phyloP scores from a whole-genome alignment of 2,113 vertebrate genomes.

The Turnix velox region DNA sequence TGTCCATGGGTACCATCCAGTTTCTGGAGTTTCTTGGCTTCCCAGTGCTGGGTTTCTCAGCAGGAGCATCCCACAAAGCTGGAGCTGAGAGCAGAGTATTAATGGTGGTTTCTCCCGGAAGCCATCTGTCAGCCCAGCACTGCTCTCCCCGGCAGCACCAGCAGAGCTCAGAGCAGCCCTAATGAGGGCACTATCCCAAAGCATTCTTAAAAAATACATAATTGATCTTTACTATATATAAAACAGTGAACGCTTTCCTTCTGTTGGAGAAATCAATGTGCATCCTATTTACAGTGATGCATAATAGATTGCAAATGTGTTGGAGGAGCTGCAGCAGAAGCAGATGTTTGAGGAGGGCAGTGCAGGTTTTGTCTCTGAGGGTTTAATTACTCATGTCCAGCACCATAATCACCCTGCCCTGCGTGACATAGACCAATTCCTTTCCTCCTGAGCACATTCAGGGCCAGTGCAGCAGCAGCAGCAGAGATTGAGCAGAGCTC shows the following conservation, averaged over 20 bases:
- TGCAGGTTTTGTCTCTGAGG: neutral
- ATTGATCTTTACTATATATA: fast-evolving
- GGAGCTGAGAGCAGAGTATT: neutral
- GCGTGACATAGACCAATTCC: neutral
- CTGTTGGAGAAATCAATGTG: neutral
- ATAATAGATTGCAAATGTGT: fast-evolving
- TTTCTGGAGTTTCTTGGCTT: neutral
- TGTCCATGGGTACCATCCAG: neutral
- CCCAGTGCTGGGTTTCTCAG: neutral
- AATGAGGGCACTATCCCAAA: neutral
- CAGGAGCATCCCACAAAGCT: neutral
- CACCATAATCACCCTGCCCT: fast-evolving
- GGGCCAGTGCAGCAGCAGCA: neutral
- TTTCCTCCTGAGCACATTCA: fast-evolving
- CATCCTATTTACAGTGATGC: neutral
- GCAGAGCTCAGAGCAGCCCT: neutral
- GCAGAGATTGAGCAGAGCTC: neutral
- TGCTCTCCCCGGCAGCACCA: too few relatives aligned
- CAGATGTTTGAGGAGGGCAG: fast-evolving
- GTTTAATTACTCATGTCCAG: neutral
- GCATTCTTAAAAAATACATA: neutral
- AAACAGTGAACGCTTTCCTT: neutral
- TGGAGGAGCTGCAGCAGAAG: neutral
- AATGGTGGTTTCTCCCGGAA: neutral
- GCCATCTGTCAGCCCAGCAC: conserved; percentile 22